Conservation (phyloP, 1,140 invertebrate genomes). For the Megalonaias nervosa region DNA sequence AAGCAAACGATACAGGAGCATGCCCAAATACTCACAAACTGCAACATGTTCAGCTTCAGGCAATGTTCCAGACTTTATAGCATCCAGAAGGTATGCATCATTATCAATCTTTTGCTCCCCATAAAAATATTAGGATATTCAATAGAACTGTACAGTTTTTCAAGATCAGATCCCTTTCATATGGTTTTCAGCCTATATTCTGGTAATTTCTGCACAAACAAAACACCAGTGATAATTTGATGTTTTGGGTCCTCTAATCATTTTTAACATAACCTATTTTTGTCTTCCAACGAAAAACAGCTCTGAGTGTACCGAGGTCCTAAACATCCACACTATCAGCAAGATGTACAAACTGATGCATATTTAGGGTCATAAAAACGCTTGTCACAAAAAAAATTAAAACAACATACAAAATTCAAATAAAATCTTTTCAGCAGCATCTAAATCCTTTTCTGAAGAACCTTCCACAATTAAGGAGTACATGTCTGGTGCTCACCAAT, state of each 20-base stretch:
- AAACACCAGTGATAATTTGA: slow-evolving; percentile 35
- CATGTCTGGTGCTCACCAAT: slow-evolving; percentile 29
- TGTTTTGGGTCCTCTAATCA: slow-evolving; percentile 36
- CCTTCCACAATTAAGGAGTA: slow-evolving; percentile 22
- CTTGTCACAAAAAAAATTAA: slow-evolving; percentile 15
- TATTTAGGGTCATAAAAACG: slow-evolving; percentile 36
- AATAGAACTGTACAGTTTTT: slow-evolving; percentile 19
- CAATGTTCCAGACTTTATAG: slow-evolving; percentile 6
- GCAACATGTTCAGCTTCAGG: slow-evolving; percentile 1
- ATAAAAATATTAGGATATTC: slow-evolving; percentile 16
- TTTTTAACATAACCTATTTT: slow-evolving; percentile 35
- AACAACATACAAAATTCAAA: slow-evolving; percentile 31
- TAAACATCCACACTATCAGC: slow-evolving; percentile 26
- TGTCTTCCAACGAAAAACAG: slow-evolving; percentile 41
- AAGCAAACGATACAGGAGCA: background rate
- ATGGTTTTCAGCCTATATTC: slow-evolving; percentile 30
- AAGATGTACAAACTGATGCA: slow-evolving; percentile 41
- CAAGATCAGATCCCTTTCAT: background rate
- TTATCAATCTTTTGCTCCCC: slow-evolving; percentile 7
- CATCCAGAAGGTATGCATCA: slow-evolving; percentile 21
- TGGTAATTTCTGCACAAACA: slow-evolving; percentile 35
- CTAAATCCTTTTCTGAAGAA: slow-evolving; percentile 27
- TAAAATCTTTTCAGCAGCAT: slow-evolving; percentile 17
- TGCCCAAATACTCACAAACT: slow-evolving; percentile 1
- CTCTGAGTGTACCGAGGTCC: slow-evolving; percentile 39